phyloP scores from a whole-genome alignment of 2,797 vertebrate genomes.

The Pantherophis alleghaniensis region DNA sequence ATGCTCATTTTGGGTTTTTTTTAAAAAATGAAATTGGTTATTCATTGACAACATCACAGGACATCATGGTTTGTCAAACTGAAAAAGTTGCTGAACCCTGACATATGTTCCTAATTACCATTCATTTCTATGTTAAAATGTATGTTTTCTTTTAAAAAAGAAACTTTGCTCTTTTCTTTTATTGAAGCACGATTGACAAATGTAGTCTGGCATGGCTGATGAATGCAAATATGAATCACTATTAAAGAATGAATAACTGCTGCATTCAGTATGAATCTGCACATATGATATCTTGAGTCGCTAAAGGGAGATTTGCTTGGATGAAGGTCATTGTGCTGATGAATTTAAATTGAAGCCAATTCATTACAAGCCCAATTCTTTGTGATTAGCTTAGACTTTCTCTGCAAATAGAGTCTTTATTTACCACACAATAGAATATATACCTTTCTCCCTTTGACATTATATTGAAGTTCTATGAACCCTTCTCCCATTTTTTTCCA shows the following conservation, averaged over 20 bases:
- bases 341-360: conserved; percentile 37
- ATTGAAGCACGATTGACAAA: conserved; percentile 24
- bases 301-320: conserved; percentile 41
- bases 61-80: neutral
- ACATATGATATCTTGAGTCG: conserved; percentile 30
- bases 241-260: conserved; percentile 45
- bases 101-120: neutral
- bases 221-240: conserved; percentile 44
- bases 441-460: neutral
- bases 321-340: conserved; percentile 16
- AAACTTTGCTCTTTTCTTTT: conserved; percentile 20
- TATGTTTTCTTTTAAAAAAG: neutral
- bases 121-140: neutral
- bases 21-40: neutral
- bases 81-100: neutral
- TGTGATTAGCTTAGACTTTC: conserved; percentile 2
- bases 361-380: neutral
- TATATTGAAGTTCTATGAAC: conserved; percentile 31
- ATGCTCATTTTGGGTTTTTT: neutral
- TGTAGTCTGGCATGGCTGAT: conserved; percentile 29
- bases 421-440: neutral
- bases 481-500: neutral
- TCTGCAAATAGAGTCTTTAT: conserved; percentile 16
- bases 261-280: conserved; percentile 37
- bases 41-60: neutral